A percentile compares a stretch with the other conserved stretches of the same genome.
These are phyloP conservation scores for Achlya flavicornis DNA, from an alignment of 2,888 invertebrate species.

Conservation along the genomic window DNA sequence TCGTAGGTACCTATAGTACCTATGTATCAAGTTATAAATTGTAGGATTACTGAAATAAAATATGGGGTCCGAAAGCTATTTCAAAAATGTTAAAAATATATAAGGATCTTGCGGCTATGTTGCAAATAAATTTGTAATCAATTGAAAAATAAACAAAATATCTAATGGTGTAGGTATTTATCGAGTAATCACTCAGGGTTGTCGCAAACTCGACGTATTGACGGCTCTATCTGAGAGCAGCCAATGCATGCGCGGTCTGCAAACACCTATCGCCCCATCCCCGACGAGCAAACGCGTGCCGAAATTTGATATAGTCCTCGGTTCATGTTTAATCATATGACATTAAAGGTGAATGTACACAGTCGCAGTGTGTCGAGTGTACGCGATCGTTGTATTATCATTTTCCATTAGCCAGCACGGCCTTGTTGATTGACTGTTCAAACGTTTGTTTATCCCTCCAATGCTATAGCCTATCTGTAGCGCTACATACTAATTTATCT, in stretches of 20 bases:
- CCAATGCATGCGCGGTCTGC: conserved; percentile 71
- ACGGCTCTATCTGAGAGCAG: conserved; percentile 73
- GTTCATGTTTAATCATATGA: conserved; percentile 80
- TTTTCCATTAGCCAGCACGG: conserved; percentile 64
- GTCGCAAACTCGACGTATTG: conserved; percentile 68
- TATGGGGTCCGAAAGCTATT: too few species aligned
- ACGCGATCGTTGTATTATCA: conserved; percentile 67
- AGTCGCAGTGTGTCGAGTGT: conserved; percentile 44
- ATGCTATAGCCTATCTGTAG: conserved; percentile 31
- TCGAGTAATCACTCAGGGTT: conserved; percentile 75
- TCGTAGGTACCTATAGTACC: too few species aligned
- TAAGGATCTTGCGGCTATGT: neutral
- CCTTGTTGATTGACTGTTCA: conserved; percentile 55
- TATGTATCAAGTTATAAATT: neutral
- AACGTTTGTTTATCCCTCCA: conserved; percentile 48
- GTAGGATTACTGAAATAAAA: too few species aligned
- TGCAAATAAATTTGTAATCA: conserved; percentile 20
- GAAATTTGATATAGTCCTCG: conserved; percentile 80
- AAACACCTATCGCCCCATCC: conserved; percentile 72
- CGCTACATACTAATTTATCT: conserved; percentile 21
- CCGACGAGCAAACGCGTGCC: conserved; percentile 76
- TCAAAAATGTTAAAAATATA: too few species aligned
- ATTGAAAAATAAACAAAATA: conserved; percentile 41
- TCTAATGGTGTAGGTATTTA: conserved; percentile 49
- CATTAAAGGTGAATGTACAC: conserved; percentile 68